Evolutionary conservation across 2,888 invertebrate species (phyloP), one percentile per base, ranked within the genome.

Genomic region (Synergus itoensis): DNA sequence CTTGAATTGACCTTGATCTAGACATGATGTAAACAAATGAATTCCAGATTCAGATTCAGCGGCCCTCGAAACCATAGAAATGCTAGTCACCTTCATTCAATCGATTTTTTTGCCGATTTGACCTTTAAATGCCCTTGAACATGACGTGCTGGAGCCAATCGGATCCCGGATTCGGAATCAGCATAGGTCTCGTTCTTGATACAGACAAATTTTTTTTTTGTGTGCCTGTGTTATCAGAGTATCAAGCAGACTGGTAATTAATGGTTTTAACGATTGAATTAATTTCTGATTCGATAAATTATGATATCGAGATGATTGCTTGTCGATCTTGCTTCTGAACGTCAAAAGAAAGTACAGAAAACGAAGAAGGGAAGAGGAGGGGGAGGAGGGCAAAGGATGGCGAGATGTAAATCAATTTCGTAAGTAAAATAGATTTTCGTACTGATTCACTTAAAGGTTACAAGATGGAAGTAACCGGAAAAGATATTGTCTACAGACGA

Each of bases 371-470:
- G n/a, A 28, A 36, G 21, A 18, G 21, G 12, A 16, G 43, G 18
- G 12, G 41, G 16, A 41, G 41, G 4, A 16, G 14, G 28, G 4
- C n/a, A n/a, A 41, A 2, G 41, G 41, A 3, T 3, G 9, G 21
- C n/a, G 75, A 79, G 76, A 77, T 76, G 65, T 81, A 79, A 79
- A 77, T 81, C 79, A 77, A 81, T 76, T 81, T 81, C 73, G 77
- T 79, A 79, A 81, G 79, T 77, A 77, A 81, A 81, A 79, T 81
- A 77, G 77, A 81, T 81, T 81, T 76, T 76, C 73, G n/a, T 79
- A 28, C 62, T 45, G 77, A 79, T 81, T 79, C 76, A 79, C 77
- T 77, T 81, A 79, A 36, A 81, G 75, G 81, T 78, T 78, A 73
- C 77, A 79, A 79, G 77, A 75, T 77, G 78, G 75, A 77, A 81